Conservation (phyloP, 2,797 vertebrate species). For the Basileuterus tristriatus region DNA sequence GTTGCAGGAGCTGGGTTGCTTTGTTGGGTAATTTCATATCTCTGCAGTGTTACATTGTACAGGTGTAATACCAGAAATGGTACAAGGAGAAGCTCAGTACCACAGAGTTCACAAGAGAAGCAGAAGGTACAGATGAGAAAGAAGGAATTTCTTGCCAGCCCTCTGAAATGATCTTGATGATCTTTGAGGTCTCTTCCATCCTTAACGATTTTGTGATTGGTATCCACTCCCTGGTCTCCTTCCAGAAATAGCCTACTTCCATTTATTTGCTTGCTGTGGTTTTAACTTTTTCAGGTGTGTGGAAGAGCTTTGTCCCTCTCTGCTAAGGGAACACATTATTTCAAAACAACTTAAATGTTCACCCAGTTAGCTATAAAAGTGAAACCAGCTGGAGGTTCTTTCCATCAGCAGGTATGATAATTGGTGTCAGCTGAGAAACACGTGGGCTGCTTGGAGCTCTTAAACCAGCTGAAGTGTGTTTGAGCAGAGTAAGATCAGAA, state of each 20-base stretch:
- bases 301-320: not conserved
- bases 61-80: not conserved
- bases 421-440: not conserved
- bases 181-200: not conserved
- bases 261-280: not conserved
- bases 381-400: not conserved
- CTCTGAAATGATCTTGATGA: not conserved
- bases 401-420: not conserved
- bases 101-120: not conserved
- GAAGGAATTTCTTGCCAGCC: not conserved
- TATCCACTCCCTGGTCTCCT: not conserved
- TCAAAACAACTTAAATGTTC: not conserved
- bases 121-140: not conserved
- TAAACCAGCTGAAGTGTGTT: not conserved
- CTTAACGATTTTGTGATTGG: not conserved
- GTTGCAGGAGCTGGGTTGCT: not conserved
- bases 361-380: not conserved
- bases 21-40: not conserved
- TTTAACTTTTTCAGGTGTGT: not conserved
- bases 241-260: not conserved
- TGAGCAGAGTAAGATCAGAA: not conserved
- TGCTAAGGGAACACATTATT: not conserved
- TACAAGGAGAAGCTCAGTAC: not conserved
- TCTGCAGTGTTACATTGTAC: not conserved
- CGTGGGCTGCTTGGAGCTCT: not conserved